Base-by-base conservation (phyloP, 2,888 invertebrate genomes). In the Acrocera orbiculus region DNA sequence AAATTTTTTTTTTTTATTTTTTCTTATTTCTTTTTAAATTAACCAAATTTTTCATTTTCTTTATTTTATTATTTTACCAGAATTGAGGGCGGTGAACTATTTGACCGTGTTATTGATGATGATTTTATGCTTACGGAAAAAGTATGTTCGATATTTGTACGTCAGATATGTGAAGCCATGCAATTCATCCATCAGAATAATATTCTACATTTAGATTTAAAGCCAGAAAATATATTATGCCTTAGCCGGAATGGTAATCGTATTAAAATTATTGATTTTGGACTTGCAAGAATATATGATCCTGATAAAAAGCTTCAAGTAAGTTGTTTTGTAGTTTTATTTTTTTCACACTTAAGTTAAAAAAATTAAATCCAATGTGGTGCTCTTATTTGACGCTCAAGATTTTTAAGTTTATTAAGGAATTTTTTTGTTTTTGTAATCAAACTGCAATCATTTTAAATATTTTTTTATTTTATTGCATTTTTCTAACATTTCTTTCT, bases 161-260 rank as follows among this genome's bases (percentile, higher is more conserved):
- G 93, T 24, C 98, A 98, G 63, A 92, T 98, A 43, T 95, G 95
- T 59, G 95, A 96, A 57, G 98, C 95, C 16, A 81, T 98, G 43
- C 83, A 85, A 52, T 99, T 93, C 56, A 93, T 99, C 51, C 98
- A 98, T 55, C 74, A 80, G 38, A 86, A 90, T 61, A 82, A 85
- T 49, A 90, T 98, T 46, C 64, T 99, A 35, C 98, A 98, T 65
- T 69, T 98, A 35, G 98, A 98, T 56, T 76, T 98, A 71, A 99
- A 98, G 83, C 98, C 98, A 8, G 98, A 98, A 63, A 98, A 99
- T 61, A 93, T 98, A 47, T 69, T 98, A 32, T 98, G 96, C 52
- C 69, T 96, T 16, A 87, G 95, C 37, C 81, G 85, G 55, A 75
- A 86, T 32, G 95, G 96, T n/a, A 96, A 98, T 63, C 72, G 95